Evolutionary conservation across 2,797 vertebrate genomes (phyloP).

Genomic region (Manis pentadactyla): DNA sequence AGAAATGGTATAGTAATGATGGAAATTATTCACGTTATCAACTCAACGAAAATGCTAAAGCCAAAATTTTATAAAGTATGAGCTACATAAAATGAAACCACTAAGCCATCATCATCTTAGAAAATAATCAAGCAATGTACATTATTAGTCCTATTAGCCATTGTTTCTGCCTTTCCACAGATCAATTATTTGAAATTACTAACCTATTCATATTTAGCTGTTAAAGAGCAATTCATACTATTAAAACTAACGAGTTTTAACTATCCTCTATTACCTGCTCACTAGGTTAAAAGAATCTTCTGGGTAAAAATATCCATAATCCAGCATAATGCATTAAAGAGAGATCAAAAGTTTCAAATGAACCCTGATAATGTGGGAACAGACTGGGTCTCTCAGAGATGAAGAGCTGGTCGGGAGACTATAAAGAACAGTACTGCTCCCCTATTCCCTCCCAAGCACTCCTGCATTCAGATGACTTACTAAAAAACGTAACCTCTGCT

Average conservation of each 20-base stretch:
- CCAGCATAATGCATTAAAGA: not conserved
- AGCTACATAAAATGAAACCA: constrained; percentile 5
- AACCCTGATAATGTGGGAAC: not conserved
- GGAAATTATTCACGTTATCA: not conserved
- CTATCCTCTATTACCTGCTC: not conserved
- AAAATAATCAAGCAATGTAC: not conserved
- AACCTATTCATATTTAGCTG: not conserved
- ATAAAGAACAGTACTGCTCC: not conserved
- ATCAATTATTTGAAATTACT: not conserved
- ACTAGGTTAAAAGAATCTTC: not conserved
- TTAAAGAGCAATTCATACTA: not conserved
- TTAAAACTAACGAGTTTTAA: not conserved
- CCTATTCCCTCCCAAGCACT: not conserved
- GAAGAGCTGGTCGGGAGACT: not conserved
- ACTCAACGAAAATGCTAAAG: constrained; percentile 36
- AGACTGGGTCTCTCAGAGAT: not conserved
- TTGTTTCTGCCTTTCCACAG: not conserved
- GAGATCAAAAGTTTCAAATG: not conserved
- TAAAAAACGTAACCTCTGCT: not conserved
- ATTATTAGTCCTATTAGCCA: not conserved
- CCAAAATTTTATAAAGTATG: not conserved
- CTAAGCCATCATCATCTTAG: not conserved
- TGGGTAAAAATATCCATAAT: not conserved
- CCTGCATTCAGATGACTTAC: not conserved
- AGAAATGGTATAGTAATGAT: not conserved